These are phyloP conservation scores for Latrodectus elegans DNA, from an alignment of 2,888 invertebrate genomes.

Conservation along the genomic window DNA sequence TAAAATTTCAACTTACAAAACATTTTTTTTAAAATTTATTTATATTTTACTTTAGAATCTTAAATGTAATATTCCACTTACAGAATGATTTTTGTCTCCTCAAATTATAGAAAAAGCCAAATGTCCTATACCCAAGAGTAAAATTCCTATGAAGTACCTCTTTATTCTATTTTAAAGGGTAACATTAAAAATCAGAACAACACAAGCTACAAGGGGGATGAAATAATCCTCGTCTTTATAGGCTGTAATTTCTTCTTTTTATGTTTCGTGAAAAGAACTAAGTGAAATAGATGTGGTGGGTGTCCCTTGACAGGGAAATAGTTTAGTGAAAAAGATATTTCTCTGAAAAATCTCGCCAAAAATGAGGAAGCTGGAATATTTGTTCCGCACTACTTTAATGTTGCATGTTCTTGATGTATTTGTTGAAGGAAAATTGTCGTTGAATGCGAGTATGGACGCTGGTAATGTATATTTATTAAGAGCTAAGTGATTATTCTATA, in stretches of 20 bases:
- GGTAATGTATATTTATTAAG: not conserved
- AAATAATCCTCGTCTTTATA: constrained; percentile 48
- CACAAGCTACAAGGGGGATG: constrained; percentile 24
- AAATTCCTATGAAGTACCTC: constrained; percentile 43
- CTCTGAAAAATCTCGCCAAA: not conserved
- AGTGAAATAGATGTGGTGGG: constrained; percentile 58
- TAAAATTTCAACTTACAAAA: too few species aligned
- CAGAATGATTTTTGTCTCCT: not conserved
- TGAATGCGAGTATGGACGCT: not conserved
- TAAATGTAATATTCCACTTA: not conserved
- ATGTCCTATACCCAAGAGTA: constrained; percentile 21
- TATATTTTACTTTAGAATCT: too few species aligned
- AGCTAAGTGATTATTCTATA: not conserved
- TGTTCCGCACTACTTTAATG: too few species aligned
- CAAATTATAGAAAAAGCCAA: not conserved
- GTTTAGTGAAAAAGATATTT: constrained; percentile 24
- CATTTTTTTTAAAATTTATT: too few species aligned
- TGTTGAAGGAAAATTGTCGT: not conserved
- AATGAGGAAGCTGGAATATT: not conserved
- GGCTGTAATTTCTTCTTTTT: constrained; percentile 61
- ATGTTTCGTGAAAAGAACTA: constrained; percentile 46
- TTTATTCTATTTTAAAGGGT: constrained; percentile 46
- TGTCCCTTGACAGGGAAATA: constrained; percentile 37
- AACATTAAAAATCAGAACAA: constrained; percentile 35
- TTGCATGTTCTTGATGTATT: too few species aligned